These are phyloP conservation scores for Crocuta crocuta DNA, from an alignment of 2,113 vertebrate genomes.

Conservation along the genomic window DNA sequence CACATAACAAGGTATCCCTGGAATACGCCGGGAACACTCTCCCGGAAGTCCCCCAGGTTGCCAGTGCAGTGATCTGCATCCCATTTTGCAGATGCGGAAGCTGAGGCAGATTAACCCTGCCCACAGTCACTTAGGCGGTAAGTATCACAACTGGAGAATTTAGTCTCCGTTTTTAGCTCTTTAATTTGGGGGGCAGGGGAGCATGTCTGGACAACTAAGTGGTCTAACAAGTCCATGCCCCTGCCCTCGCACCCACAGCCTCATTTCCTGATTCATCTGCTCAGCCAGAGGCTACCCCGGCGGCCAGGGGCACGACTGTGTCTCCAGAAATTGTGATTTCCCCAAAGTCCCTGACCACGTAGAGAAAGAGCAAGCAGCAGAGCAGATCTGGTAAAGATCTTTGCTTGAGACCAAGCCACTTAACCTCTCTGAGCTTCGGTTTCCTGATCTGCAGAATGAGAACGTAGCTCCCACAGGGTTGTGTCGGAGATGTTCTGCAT, in stretches of 20 bases:
- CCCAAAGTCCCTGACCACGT: neutral
- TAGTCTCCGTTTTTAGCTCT: neutral
- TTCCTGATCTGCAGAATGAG: neutral
- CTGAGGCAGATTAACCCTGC: neutral
- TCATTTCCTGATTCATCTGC: neutral
- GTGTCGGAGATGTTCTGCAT: neutral
- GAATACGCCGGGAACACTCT: neutral
- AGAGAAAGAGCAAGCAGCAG: neutral
- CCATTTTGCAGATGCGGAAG: conserved; percentile 13
- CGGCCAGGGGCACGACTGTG: neutral
- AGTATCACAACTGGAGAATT: neutral
- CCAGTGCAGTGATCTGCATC: neutral
- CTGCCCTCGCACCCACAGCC: neutral
- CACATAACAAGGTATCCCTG: neutral
- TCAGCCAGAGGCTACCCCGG: neutral
- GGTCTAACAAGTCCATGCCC: neutral
- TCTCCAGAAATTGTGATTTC: neutral
- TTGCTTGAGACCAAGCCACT: neutral
- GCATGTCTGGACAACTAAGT: neutral
- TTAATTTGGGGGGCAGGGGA: neutral
- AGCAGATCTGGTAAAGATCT: neutral
- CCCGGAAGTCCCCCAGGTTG: neutral
- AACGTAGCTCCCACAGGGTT: neutral
- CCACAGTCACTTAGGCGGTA: neutral
- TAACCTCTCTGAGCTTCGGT: conserved; percentile 26